phyloP scores from a whole-genome alignment of 2,113 vertebrate genomes.

The Paradoxurus hermaphroditus region DNA sequence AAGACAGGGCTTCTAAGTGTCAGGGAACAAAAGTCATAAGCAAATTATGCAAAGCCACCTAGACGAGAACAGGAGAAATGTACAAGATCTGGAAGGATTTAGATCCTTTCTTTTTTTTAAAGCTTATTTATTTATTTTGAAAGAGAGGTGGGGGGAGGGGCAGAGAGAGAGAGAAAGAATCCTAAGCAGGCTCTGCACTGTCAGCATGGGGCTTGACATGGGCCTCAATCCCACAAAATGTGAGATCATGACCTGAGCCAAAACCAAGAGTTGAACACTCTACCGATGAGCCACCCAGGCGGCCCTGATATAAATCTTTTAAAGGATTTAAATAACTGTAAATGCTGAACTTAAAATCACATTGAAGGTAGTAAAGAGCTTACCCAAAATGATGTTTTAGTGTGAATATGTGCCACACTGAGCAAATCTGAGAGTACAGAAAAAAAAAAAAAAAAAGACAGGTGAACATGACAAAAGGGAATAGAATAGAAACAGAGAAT shows the following conservation, averaged over 20 bases:
- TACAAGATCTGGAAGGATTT: background rate
- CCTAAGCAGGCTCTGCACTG: too few relatives aligned
- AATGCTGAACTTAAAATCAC: background rate
- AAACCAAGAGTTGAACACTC: too few relatives aligned
- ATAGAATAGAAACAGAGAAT: background rate
- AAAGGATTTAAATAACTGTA: background rate
- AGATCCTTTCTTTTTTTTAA: background rate
- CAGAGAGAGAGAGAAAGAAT: too few relatives aligned
- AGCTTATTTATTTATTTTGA: too few relatives aligned
- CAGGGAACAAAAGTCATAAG: background rate
- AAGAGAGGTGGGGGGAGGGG: too few relatives aligned
- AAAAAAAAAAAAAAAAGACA: background rate
- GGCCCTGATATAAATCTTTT: background rate
- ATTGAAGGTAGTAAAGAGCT: background rate
- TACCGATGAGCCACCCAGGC: too few relatives aligned
- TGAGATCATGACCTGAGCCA: too few relatives aligned
- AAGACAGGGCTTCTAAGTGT: background rate
- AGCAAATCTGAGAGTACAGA: background rate
- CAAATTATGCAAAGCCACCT: background rate
- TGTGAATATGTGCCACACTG: background rate
- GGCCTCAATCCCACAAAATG: too few relatives aligned
- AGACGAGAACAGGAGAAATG: background rate
- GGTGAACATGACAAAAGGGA: background rate
- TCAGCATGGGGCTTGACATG: too few relatives aligned
- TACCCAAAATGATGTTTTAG: background rate